A percentile compares a stretch with the other conserved stretches of the same genome.
These are phyloP conservation scores for Ametastegia equiseti DNA, from an alignment of 2,888 invertebrate species.

Conservation along the genomic window DNA sequence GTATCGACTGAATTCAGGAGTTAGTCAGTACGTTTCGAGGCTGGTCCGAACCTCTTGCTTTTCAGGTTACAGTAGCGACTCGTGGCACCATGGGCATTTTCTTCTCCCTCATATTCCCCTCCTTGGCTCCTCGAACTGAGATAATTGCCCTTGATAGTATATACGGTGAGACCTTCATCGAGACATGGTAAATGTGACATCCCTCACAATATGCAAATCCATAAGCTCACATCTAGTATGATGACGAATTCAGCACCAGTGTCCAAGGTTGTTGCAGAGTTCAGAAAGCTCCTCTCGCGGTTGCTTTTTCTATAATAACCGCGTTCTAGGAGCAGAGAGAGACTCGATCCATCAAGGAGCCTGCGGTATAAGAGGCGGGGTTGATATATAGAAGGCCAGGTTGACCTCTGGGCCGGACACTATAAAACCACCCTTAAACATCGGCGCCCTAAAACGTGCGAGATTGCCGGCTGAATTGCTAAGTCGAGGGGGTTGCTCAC, in stretches of 20 bases:
- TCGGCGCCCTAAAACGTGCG: conserved; percentile 64
- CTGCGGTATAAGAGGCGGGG: conserved; percentile 51
- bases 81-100: conserved; percentile 33
- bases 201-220: too few relatives aligned
- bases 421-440: conserved; percentile 72
- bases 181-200: too few relatives aligned
- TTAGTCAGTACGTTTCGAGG: conserved; percentile 42
- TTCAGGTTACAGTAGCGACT: conserved; percentile 56
- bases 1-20: conserved; percentile 71
- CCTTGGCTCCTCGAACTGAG: background rate
- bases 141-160: too few relatives aligned
- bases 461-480: conserved; percentile 62
- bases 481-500: conserved; percentile 51
- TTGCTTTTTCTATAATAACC: background rate
- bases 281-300: too few relatives aligned
- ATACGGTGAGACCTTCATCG: too few relatives aligned
- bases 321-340: conserved; percentile 52
- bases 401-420: conserved; percentile 72
- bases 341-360: conserved; percentile 64
- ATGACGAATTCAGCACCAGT: too few relatives aligned
- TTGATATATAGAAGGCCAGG: conserved; percentile 69
- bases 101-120: background rate
- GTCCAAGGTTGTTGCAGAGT: too few relatives aligned
- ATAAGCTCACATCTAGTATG: too few relatives aligned
- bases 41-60: conserved; percentile 10